Conservation (phyloP, 2,888 invertebrate genomes). For the Mimumesa dahlbomi region DNA sequence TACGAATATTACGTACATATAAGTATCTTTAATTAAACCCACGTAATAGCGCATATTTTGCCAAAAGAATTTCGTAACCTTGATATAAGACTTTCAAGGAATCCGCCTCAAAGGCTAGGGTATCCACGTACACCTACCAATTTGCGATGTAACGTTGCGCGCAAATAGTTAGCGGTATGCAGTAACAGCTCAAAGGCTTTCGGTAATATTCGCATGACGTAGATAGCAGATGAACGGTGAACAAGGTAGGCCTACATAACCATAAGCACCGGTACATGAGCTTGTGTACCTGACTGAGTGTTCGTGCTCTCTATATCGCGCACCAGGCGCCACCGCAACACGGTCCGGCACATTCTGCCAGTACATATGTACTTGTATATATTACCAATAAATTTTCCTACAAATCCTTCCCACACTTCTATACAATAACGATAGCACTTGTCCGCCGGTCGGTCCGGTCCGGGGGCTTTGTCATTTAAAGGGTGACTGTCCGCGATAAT, state of each 20-base stretch:
- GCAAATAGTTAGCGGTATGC: constrained; percentile 48
- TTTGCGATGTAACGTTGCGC: constrained; percentile 39
- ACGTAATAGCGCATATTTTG: not conserved
- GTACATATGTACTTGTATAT: constrained; percentile 58
- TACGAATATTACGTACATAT: not conserved
- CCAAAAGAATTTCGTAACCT: not conserved
- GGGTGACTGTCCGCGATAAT: not conserved
- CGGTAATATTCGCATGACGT: constrained; percentile 55
- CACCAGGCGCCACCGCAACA: constrained; percentile 73
- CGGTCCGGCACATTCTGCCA: constrained; percentile 63
- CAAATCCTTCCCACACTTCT: constrained; percentile 56
- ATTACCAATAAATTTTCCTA: constrained; percentile 69
- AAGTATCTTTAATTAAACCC: not conserved
- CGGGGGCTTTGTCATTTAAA: constrained; percentile 15
- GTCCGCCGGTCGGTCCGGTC: too few relatives aligned
- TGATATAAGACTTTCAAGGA: constrained; percentile 31
- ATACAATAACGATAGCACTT: constrained; percentile 26
- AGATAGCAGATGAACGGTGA: constrained; percentile 55
- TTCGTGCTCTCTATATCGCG: constrained; percentile 63
- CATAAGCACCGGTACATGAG: constrained; percentile 60
- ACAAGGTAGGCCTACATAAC: constrained; percentile 62
- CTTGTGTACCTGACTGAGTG: constrained; percentile 51
- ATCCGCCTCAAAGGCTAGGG: constrained; percentile 12
- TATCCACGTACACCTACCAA: constrained; percentile 12
- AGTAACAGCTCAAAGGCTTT: constrained; percentile 43